Base-by-base conservation (phyloP, 2,113 vertebrate genomes). In the Capreolus pygargus region DNA sequence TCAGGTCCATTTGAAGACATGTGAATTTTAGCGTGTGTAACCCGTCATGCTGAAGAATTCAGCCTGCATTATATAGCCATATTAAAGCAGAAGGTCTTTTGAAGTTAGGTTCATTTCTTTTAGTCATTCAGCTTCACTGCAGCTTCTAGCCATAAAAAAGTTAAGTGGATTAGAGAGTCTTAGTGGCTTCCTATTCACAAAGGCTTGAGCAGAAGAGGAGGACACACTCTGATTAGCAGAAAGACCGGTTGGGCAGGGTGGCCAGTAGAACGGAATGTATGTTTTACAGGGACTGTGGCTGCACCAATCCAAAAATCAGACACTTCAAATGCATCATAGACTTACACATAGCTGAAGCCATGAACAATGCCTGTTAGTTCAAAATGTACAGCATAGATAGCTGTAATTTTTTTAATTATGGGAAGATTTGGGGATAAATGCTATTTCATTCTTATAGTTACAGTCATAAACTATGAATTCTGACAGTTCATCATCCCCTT, bases 401-500 rank as follows among this genome's bases (percentile, higher is more conserved):
- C 95, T 97, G 92, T 50, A 96, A 76, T 98, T n/a, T 97, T 98
- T 98, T 98, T 85, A 98, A 98, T 47, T 97, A 85, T 36, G 82
- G 93, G 70, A 98, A 91, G 90, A 90, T 92, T 95, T 97, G 91
- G 70, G 39, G 64, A 89, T 89, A 97, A 97, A 91, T 97, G 82
- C 95, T 98, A 98, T 98, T 98, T 98, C 99, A 99, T 99, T 99
- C 99, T 99, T 99, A 99, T 97, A 99, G 99, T 99, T 98, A 99
- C 99, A 94, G 99, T 99, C 99, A 99, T 99, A 98, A 99, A 98
- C 97, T 99, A 99, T 97, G 99, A 99, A 98, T 99, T 99, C 98
- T 99, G 99, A 99, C 99, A 99, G 98, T 99, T 99, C 98, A 99
- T 99, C 99, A 99, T 99, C 96, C 99, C 99, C 98, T 99, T 98